Evolutionary conservation across 2,113 vertebrate species (phyloP).

Genomic region (Ifrita kowaldi): DNA sequence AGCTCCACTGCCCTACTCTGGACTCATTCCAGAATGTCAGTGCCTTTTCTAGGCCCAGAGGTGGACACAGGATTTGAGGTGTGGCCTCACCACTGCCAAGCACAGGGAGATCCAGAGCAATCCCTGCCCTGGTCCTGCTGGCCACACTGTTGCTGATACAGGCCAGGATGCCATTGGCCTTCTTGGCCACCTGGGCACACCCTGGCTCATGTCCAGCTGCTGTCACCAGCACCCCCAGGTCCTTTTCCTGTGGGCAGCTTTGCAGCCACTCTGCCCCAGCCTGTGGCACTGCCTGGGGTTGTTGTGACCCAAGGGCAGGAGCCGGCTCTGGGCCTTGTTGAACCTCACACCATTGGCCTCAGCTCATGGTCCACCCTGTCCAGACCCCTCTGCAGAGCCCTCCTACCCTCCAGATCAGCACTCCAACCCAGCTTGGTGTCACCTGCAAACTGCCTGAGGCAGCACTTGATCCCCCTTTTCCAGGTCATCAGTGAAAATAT

Average conservation of each 20-base stretch:
- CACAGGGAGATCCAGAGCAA: accelerated
- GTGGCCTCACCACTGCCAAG: accelerated
- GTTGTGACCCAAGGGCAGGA: background rate
- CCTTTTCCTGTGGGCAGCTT: background rate
- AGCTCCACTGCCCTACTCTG: accelerated
- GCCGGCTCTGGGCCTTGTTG: background rate
- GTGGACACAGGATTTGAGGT: accelerated
- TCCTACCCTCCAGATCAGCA: background rate
- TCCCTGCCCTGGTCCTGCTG: background rate
- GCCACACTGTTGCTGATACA: background rate
- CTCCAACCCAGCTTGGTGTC: background rate
- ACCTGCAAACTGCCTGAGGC: accelerated
- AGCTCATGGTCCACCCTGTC: background rate
- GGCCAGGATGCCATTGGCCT: background rate
- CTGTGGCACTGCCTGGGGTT: accelerated
- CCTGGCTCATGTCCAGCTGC: accelerated
- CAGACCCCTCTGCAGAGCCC: background rate
- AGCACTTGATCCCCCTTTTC: accelerated
- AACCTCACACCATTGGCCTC: accelerated
- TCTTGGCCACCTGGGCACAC: background rate
- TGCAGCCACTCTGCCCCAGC: background rate
- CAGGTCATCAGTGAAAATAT: background rate
- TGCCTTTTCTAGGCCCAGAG: background rate
- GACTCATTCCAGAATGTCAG: accelerated
- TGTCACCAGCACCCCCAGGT: background rate